Evolutionary conservation across 1,140 invertebrate species (phyloP).

Genomic region (Paraescarpia echinospica): DNA sequence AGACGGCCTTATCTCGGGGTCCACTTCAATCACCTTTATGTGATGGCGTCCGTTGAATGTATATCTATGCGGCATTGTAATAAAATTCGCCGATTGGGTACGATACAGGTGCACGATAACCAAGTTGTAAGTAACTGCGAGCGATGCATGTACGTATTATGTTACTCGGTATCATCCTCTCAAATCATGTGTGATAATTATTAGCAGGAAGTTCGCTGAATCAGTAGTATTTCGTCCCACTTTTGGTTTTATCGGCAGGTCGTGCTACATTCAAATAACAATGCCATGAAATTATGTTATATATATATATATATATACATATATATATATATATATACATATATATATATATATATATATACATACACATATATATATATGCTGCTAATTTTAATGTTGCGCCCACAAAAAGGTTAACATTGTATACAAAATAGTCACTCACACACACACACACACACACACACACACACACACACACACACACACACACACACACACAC

Average conservation of each 20-base stretch:
- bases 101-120: background rate
- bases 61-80: background rate
- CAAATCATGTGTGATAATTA: too few species aligned
- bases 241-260: too few species aligned
- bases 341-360: conserved; percentile 7
- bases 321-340: conserved; percentile 3
- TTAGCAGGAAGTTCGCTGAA: too few species aligned
- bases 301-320: conserved; percentile 3
- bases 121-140: too few species aligned
- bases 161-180: too few species aligned
- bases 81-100: too few species aligned
- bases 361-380: background rate
- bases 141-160: too few species aligned
- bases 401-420: too few species aligned
- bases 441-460: background rate
- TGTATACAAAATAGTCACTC: too few species aligned
- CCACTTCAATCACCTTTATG: background rate
- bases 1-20: background rate
- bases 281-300: background rate
- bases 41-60: background rate
- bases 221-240: too few species aligned
- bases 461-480: background rate
- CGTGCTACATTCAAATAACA: too few species aligned
- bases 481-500: background rate
- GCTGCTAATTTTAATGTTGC: too few species aligned